Percentiles rank a stretch among this genome's conserved stretches.
These are phyloP conservation scores for Lithodes maja DNA, from an alignment of 2,888 invertebrate genomes.

Conservation along the genomic window DNA sequence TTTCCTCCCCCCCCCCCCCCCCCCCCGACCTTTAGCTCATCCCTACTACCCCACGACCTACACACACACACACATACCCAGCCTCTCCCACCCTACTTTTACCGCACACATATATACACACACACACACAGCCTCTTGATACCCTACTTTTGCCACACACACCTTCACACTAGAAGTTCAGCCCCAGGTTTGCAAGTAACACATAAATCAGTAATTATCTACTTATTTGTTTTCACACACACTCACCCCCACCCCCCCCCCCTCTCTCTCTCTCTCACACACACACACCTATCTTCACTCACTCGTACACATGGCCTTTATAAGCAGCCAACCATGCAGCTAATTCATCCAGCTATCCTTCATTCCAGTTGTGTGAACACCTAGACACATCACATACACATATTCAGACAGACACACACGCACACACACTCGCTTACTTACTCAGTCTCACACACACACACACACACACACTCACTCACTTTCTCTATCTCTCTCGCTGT, in stretches of 20 bases:
- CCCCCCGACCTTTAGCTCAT: background rate
- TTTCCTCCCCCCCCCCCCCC: background rate
- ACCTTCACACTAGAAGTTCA: background rate
- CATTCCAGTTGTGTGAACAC: too few species aligned
- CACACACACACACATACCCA: background rate
- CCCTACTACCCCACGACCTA: background rate
- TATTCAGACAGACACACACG: too few species aligned
- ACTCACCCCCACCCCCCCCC: background rate
- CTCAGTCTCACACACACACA: too few species aligned
- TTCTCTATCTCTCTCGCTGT: too few species aligned
- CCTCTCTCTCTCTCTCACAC: conserved; percentile 9
- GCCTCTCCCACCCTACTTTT: background rate
- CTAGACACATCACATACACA: too few species aligned
- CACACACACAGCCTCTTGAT: background rate
- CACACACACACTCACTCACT: too few species aligned
- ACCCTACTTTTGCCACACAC: background rate
- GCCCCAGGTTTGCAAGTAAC: too few species aligned
- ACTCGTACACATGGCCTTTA: background rate
- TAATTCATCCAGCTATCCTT: too few species aligned
- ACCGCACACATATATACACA: background rate
- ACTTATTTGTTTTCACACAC: background rate
- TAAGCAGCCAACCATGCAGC: too few species aligned
- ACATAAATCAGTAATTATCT: background rate
- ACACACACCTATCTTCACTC: background rate
- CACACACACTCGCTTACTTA: background rate